Evolutionary conservation across 2,888 invertebrate species (phyloP).

Genomic region (Cinara cedri): DNA sequence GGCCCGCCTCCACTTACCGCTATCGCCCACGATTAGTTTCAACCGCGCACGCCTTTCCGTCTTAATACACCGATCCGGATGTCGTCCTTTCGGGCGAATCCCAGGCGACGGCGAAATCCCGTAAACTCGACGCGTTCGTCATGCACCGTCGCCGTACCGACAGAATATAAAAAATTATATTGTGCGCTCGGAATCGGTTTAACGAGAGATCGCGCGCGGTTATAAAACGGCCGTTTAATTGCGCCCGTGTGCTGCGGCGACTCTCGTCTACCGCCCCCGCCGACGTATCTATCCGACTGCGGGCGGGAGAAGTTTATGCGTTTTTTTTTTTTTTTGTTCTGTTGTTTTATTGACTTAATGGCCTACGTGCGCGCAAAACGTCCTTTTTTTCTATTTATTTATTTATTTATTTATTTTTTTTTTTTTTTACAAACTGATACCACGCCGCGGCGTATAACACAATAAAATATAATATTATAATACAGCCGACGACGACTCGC

Average conservation of each 20-base stretch:
- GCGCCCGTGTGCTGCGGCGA: neutral
- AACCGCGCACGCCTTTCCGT: too few species aligned
- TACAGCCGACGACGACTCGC: slow-evolving; percentile 18
- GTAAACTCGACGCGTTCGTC: too few species aligned
- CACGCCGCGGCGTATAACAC: neutral
- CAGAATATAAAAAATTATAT: too few species aligned
- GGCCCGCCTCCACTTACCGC: too few species aligned
- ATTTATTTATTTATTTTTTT: too few species aligned
- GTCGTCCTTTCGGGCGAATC: too few species aligned
- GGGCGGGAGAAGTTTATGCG: slow-evolving; percentile 20
- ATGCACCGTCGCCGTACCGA: too few species aligned
- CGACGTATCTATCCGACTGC: neutral
- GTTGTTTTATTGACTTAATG: slow-evolving; percentile 39
- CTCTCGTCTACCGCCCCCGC: neutral
- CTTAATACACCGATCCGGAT: too few species aligned
- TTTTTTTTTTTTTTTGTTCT: neutral
- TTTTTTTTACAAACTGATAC: neutral
- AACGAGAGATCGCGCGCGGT: slow-evolving; percentile 28
- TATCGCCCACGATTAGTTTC: too few species aligned
- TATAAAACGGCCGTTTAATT: slow-evolving; percentile 44
- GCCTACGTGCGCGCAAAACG: slow-evolving; percentile 18
- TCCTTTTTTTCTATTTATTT: neutral
- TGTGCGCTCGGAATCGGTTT: slow-evolving; percentile 9
- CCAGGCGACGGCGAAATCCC: too few species aligned
- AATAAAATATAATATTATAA: too few species aligned